Base-by-base conservation (phyloP, 1,140 invertebrate species). In the Eubasilissa regina region DNA sequence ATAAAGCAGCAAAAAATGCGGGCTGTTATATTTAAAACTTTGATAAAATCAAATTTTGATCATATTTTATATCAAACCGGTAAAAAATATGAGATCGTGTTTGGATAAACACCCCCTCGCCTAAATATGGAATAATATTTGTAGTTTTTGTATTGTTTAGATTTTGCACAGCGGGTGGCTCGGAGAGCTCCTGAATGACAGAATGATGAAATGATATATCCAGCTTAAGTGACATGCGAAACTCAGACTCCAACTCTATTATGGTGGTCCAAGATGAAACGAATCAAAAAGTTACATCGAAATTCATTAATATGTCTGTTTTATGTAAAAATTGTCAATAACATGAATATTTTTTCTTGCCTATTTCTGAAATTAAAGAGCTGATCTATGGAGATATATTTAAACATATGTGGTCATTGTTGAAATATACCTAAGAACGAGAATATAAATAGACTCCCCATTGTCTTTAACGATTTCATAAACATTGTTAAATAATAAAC, bases 181-280 rank as follows among this genome's bases (percentile, higher is more conserved):
- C 19, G 10, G 43, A 25, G 56, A 45, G 70, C 80, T 78, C 53
- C 68, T 45, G 48, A 75, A 62, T 68, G 80, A 81, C 80, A 81
- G 76, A 78, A 81, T 81, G 80, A 81, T 81, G 72, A 81, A 81
- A 78, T 81, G 76, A 78, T 64, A 48, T 4, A 62, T 75, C 43
- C 73, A 81, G 15, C 0, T 68, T 68, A 43, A 51, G 62, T 75
- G 76, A 81, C 80, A 66, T 76, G 75, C 48, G 35, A 56, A 77
- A 77, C 66, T 77, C 58, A 17, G 25, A 47, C 53, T 15, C 17
- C 35, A 77, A 44, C 75, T 76, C 74, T 44, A 68, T 35, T 73
- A 53, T 51, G 80, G 80, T 81, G 80, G 80, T 81, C 80, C 47
- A 68, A 4, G 10, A 9, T 19, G 12, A 73, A 47, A 73, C 53